Conservation (phyloP, 2,797 vertebrate genomes). For the Champsocephalus esox region DNA sequence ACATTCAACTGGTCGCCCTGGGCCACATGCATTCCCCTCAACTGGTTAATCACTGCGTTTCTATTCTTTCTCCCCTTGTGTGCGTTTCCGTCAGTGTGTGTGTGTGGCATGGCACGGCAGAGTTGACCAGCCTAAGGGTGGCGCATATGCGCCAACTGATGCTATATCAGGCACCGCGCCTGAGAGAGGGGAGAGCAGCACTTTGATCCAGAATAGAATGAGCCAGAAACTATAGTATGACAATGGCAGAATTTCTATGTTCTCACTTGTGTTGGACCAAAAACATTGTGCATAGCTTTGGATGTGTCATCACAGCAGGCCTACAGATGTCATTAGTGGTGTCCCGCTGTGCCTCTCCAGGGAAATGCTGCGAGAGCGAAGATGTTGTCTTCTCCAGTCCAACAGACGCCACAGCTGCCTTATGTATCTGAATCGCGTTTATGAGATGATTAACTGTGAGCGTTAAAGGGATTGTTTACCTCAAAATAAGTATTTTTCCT, state of each 20-base stretch:
- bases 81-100: slow-evolving; percentile 22
- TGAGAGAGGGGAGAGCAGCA: slow-evolving; percentile 43
- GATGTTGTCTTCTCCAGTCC: slow-evolving; percentile 35
- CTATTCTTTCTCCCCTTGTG: slow-evolving; percentile 31
- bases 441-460: not conserved
- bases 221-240: slow-evolving; percentile 60
- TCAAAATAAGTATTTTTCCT: too few relatives aligned
- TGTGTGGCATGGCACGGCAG: slow-evolving; percentile 45
- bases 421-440: not conserved
- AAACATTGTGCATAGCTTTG: slow-evolving; percentile 49
- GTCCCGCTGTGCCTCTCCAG: slow-evolving; percentile 62
- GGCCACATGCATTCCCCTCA: slow-evolving; percentile 48
- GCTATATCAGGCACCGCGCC: slow-evolving; percentile 58
- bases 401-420: slow-evolving; percentile 10
- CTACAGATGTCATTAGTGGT: slow-evolving; percentile 68
- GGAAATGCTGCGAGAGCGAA: slow-evolving; percentile 43
- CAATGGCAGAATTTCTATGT: slow-evolving; percentile 52
- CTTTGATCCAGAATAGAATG: slow-evolving; percentile 65
- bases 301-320: slow-evolving; percentile 67
- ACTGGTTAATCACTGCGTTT: slow-evolving; percentile 60
- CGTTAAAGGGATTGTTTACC: not conserved
- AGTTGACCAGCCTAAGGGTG: slow-evolving; percentile 64
- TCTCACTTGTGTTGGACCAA: slow-evolving; percentile 56
- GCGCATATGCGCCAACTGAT: slow-evolving; percentile 63
- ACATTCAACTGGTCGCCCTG: slow-evolving; percentile 47